Conservation (phyloP, 2,888 invertebrate species). For the Lymantria dispar region DNA sequence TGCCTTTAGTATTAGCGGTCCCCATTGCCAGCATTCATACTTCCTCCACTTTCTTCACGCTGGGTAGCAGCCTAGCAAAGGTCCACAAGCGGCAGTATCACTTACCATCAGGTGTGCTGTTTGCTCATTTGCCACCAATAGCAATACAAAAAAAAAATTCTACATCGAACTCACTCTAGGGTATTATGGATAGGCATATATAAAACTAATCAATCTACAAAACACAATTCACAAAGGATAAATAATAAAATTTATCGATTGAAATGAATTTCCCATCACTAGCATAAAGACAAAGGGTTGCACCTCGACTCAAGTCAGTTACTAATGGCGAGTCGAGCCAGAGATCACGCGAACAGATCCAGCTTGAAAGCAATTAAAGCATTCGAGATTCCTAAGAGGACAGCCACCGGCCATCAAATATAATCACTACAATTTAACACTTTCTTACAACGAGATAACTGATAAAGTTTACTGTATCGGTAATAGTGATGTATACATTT, state of each 20-base stretch:
- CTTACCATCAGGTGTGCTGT: too few species aligned
- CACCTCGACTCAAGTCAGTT: slow-evolving; percentile 56
- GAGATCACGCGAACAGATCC: slow-evolving; percentile 40
- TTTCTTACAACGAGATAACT: slow-evolving; percentile 57
- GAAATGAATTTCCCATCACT: slow-evolving; percentile 10
- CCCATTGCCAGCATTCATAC: too few species aligned
- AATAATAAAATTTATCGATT: not conserved
- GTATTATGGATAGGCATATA: too few species aligned
- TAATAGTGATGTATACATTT: slow-evolving; percentile 35
- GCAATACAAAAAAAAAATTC: too few species aligned
- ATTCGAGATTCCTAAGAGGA: slow-evolving; percentile 56
- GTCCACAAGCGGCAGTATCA: too few species aligned
- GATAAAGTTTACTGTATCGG: slow-evolving; percentile 44
- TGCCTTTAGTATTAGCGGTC: too few species aligned
- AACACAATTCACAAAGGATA: too few species aligned
- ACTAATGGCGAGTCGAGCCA: slow-evolving; percentile 53
- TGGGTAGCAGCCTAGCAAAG: too few species aligned
- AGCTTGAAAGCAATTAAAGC: slow-evolving; percentile 62
- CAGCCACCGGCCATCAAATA: slow-evolving; percentile 57
- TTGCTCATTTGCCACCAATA: too few species aligned
- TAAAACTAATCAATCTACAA: too few species aligned
- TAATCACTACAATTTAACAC: slow-evolving; percentile 77
- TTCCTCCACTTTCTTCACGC: too few species aligned
- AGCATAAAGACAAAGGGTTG: slow-evolving; percentile 58
- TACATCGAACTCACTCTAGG: too few species aligned